Base-by-base conservation (phyloP, 2,888 invertebrate species). In the Spilarctia lutea region DNA sequence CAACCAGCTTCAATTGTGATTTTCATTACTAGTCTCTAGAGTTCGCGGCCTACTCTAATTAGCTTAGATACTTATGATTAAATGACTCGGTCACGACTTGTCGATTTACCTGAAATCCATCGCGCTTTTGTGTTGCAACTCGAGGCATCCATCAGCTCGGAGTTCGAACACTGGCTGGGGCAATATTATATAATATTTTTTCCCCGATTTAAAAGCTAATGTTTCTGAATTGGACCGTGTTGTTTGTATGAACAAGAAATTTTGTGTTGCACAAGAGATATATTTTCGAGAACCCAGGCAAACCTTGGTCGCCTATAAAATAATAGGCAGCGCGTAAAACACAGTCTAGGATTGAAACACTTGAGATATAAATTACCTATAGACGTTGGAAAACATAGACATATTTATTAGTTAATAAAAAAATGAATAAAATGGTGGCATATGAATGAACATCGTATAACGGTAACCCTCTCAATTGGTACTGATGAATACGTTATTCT, bases 41-140 rank as follows among this genome's bases (percentile, higher is more conserved):
- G 94, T 93, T 94, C 93, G 92, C 93, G 93, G 94, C 94, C 94
- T 93, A 94, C 91, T 95, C 93, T 95, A 95, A 96, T 96, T 96
- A 95, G 91, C 93, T 91, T 90, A 91, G 93, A 94, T 94, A 92
- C 92, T 95, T 94, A 94, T 95, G 92, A 95, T 95, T 94, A 94
- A 95, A 95, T 91, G 91, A 91, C 90, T 87, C 86, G 88, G 93
- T 95, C 95, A 96, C 95, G 95, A 95, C 88, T 92, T 86, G 86
- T 90, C 94, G 92, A 94, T 95, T 95, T 95, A 93, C 92, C 90
- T 93, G 91, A 90, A 94, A 93, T 91, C 90, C 89, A 90, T 90
- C 89, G 91, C 88, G 92, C 90, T 93, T 92, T 94, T 91, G 92
- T 92, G 91, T 91, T 88, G 91, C 39, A 89, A 90, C 86, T 88